phyloP scores from a whole-genome alignment of 2,888 invertebrate genomes.

The Phorcus lineatus region DNA sequence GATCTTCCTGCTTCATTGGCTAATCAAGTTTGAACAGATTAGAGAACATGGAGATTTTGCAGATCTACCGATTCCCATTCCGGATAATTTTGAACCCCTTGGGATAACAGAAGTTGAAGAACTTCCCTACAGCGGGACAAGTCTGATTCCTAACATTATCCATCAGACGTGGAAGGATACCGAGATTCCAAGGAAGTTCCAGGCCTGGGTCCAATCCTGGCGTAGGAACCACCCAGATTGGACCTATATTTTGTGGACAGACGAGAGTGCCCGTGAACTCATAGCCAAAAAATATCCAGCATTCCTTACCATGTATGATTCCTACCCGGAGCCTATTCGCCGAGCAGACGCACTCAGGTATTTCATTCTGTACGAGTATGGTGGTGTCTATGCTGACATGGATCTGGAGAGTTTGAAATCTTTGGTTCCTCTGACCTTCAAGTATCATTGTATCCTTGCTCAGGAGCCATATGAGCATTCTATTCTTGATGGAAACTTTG shows the following conservation, averaged over 20 bases:
- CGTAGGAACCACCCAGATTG: constrained; percentile 66
- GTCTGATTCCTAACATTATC: constrained; percentile 62
- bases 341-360: constrained; percentile 71
- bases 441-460: constrained; percentile 64
- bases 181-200: constrained; percentile 59
- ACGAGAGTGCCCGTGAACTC: constrained; percentile 64
- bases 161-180: constrained; percentile 69
- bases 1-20: constrained; percentile 46
- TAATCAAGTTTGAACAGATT: constrained; percentile 62
- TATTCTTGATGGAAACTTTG: constrained; percentile 64
- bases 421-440: constrained; percentile 57
- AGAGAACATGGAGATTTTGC: constrained; percentile 56
- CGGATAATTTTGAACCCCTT: constrained; percentile 40
- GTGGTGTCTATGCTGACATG: constrained; percentile 72
- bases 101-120: constrained; percentile 47
- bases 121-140: constrained; percentile 50
- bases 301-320: constrained; percentile 60
- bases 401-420: constrained; percentile 69
- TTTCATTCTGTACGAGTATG: constrained; percentile 69
- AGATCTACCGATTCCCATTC: constrained; percentile 51
- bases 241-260: constrained; percentile 74
- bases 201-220: constrained; percentile 69
- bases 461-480: constrained; percentile 70
- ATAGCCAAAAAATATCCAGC: constrained; percentile 64
- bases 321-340: constrained; percentile 64